Percentiles rank a stretch among this genome's conserved stretches.
These are phyloP conservation scores for Hyla sarda DNA, from an alignment of 2,113 vertebrate genomes.

Conservation along the genomic window DNA sequence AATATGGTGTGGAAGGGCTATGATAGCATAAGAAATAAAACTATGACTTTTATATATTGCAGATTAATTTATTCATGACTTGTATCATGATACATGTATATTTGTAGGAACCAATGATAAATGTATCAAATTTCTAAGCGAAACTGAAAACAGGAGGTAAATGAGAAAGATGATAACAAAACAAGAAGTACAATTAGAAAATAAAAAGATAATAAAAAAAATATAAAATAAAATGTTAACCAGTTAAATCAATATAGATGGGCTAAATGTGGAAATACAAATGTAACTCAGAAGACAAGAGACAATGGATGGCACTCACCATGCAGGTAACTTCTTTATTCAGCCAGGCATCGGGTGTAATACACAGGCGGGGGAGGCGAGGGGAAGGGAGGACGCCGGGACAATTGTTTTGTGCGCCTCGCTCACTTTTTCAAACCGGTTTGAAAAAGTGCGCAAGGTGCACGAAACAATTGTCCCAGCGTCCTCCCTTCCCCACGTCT, in stretches of 20 bases:
- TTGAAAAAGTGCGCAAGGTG: too few relatives aligned
- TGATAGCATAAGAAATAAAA: not conserved
- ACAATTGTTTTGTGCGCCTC: too few relatives aligned
- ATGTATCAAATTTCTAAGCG: slow-evolving; percentile 6
- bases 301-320: too few relatives aligned
- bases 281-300: too few relatives aligned
- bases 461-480: too few relatives aligned
- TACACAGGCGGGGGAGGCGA: too few relatives aligned
- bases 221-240: not conserved
- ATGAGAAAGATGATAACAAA: not conserved
- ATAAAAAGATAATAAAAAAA: not conserved
- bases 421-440: too few relatives aligned
- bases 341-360: too few relatives aligned
- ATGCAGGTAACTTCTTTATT: too few relatives aligned
- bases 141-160: not conserved
- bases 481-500: too few relatives aligned
- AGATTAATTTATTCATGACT: slow-evolving; percentile 10
- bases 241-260: not conserved
- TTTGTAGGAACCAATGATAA: not conserved
- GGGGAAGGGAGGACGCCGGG: too few relatives aligned
- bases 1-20: not conserved
- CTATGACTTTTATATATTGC: not conserved
- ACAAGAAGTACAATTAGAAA: not conserved
- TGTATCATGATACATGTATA: not conserved
- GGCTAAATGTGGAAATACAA: not conserved